These are phyloP conservation scores for Merodon equestris DNA, from an alignment of 2,888 invertebrate species.

Conservation along the genomic window DNA sequence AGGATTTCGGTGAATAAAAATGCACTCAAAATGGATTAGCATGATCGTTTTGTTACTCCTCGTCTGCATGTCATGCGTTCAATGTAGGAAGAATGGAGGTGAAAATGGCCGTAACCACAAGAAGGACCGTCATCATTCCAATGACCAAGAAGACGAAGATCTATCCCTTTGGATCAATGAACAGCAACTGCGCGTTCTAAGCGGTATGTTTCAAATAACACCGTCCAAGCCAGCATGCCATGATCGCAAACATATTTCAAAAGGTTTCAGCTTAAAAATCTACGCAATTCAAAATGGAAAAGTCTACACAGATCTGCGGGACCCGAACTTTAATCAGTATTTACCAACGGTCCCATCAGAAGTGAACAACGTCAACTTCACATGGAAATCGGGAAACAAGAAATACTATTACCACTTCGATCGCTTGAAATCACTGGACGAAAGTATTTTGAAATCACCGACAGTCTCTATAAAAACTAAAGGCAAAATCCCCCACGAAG, in stretches of 20 bases:
- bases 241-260: constrained; percentile 54
- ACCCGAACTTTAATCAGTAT: constrained; percentile 93
- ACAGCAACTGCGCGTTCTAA: constrained; percentile 93
- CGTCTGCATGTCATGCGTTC: constrained; percentile 32
- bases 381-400: constrained; percentile 91
- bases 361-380: constrained; percentile 93
- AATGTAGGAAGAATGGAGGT: constrained; percentile 60
- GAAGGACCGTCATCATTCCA: constrained; percentile 71
- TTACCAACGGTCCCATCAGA: constrained; percentile 95
- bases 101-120: constrained; percentile 71
- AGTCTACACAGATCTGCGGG: constrained; percentile 91
- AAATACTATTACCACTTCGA: constrained; percentile 93
- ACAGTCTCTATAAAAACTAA: constrained; percentile 91
- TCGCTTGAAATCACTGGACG: constrained; percentile 89
- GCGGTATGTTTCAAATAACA: constrained; percentile 82
- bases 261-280: constrained; percentile 92
- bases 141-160: constrained; percentile 79
- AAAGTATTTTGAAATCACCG: constrained; percentile 91
- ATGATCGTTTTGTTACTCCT: constrained; percentile 40
- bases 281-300: constrained; percentile 93
- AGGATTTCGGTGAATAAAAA: constrained; percentile 22
- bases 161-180: constrained; percentile 94
- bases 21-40: constrained; percentile 48
- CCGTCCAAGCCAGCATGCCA: background rate
- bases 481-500: constrained; percentile 90